Percentiles rank a stretch among this genome's conserved stretches.
Conservation (phyloP, 1,140 invertebrate species). For the Aphelenchoides fujianensis region DNA sequence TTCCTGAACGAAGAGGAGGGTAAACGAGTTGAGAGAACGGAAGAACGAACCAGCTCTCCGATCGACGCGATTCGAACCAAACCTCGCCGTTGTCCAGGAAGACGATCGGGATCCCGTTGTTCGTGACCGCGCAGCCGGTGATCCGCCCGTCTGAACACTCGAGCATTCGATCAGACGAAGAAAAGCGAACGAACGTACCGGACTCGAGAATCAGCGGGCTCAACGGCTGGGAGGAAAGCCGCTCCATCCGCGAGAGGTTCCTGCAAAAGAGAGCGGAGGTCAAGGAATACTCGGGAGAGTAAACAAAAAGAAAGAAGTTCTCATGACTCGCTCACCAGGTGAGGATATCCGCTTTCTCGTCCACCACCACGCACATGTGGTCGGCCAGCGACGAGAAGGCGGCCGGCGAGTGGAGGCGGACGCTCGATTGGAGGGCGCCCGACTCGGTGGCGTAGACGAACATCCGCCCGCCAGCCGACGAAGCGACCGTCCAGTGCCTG, state of each 20-base stretch:
- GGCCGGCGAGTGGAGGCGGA: background rate
- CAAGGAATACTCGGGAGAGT: background rate
- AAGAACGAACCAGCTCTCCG: background rate
- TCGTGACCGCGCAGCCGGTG: background rate
- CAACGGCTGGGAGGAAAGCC: background rate
- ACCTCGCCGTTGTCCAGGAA: background rate
- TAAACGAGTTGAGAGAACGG: background rate
- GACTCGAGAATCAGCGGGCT: background rate
- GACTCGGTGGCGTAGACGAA: background rate
- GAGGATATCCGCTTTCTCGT: background rate
- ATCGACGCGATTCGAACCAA: background rate
- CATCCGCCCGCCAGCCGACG: background rate
- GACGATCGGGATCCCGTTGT: background rate
- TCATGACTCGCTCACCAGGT: conserved; percentile 10
- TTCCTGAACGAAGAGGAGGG: background rate
- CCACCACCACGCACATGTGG: background rate
- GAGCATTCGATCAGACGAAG: background rate
- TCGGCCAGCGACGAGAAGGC: background rate
- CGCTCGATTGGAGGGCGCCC: background rate
- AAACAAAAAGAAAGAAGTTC: background rate
- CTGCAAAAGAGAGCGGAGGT: background rate
- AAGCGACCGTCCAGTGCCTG: background rate
- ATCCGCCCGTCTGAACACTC: background rate
- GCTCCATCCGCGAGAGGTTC: background rate
- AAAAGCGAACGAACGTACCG: background rate